Percentiles rank a stretch among this genome's conserved stretches.
Evolutionary conservation across 2,888 invertebrate species (phyloP).

Genomic region (Drymonia ruficornis): DNA sequence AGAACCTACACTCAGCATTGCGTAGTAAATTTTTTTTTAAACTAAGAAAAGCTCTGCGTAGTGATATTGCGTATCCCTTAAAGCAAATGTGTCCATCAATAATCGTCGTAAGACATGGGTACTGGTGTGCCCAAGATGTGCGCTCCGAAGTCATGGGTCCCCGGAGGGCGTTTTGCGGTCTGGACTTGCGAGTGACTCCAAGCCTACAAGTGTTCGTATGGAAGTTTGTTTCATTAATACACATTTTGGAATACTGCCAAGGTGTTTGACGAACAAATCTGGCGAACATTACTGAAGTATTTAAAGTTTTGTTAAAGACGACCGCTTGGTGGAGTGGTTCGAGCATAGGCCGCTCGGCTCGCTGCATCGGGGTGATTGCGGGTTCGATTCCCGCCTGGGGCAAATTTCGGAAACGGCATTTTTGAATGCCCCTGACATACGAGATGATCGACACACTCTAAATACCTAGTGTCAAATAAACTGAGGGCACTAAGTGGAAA

Average conservation of each 20-base stretch:
- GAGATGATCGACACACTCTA: no score
- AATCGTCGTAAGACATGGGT: conserved; percentile 13
- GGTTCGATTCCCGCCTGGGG: no score
- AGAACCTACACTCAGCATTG: no score
- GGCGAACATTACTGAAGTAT: not conserved
- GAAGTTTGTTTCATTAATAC: conserved; percentile 67
- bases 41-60: no score
- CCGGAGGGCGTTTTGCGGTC: conserved; percentile 71
- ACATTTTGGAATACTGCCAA: conserved; percentile 36
- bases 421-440: no score
- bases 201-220: conserved; percentile 61
- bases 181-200: conserved; percentile 59
- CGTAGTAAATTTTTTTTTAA: no score
- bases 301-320: not conserved
- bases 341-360: no score
- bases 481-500: no score
- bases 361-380: no score
- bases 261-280: conserved; percentile 13
- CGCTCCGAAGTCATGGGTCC: conserved; percentile 34
- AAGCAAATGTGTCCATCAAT: not conserved
- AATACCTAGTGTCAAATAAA: no score
- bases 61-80: not conserved
- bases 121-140: conserved; percentile 26
- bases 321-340: no score
- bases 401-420: no score